Evolutionary conservation across 2,888 invertebrate genomes (phyloP), one percentile per base, ranked within the genome.

Genomic region (Xylophagus ater): DNA sequence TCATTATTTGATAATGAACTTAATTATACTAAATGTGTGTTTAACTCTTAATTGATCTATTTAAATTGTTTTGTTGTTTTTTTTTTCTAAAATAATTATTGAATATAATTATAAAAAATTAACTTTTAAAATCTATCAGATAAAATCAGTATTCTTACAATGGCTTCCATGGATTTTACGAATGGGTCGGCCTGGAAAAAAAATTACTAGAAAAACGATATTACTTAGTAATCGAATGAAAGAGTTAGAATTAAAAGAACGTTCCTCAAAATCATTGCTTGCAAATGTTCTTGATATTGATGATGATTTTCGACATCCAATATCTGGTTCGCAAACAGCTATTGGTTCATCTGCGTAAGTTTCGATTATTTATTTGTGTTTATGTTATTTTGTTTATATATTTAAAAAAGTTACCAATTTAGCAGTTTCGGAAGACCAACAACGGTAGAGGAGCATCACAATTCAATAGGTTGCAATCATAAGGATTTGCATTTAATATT

Each of bases 131-230:
- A n/a, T 38, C 40, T 48, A 49, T 24, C 67, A 97, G 97, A 86
- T 94, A 58, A 88, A 89, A 69, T 81, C 83, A 54, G 78, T 94
- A 57, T 88, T 98, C 67, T 80, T 97, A 52, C 89, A 92, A 73
- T 96, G 96, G 93, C 73, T 97, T 60, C 97, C 97, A 45, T 93
- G 92, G 88, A 76, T 93, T 48, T 71, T 97, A 57, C 76, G 94
- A 44, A 96, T 98, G 94, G 81, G 82, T 57, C 78, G 96, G 57
- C 97, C 96, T 29, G 93, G 92, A 37, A 89, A 88, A 70, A 89
- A 90, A 67, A 87, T 90, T 57, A 86, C 89, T 42, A 73, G 88
- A 53, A 89, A 90, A 68, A 84, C 84, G 45, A 83, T 92, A 57
- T 73, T 87, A 69, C 82, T 88, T 79, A 82, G 80, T 60, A 86